Percentiles rank a stretch among this genome's conserved stretches.
phyloP scores from a whole-genome alignment of 2,113 vertebrate genomes.

The Mohoua ochrocephala region DNA sequence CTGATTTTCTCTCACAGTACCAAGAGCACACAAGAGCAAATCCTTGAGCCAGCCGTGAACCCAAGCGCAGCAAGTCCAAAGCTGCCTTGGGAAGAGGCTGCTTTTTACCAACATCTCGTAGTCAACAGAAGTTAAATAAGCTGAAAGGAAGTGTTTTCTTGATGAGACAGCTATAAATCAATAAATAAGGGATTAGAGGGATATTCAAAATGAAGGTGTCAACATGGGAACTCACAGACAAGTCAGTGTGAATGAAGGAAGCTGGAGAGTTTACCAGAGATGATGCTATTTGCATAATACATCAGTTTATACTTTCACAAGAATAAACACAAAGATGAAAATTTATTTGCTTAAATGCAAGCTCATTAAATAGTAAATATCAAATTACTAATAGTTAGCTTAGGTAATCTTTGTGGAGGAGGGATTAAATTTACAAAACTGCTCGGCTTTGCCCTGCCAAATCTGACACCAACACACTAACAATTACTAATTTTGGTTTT shows the following conservation, averaged over 20 bases:
- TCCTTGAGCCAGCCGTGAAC: neutral
- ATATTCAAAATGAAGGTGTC: neutral
- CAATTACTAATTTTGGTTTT: neutral
- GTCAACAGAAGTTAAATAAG: neutral
- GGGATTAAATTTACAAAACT: neutral
- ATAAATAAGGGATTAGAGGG: neutral
- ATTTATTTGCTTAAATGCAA: neutral
- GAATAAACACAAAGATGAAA: neutral
- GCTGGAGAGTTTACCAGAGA: neutral
- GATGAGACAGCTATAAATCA: neutral
- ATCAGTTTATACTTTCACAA: neutral
- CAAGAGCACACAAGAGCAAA: neutral
- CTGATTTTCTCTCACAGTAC: neutral
- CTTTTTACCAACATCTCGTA: neutral
- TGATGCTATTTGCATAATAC: neutral
- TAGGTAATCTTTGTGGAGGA: neutral
- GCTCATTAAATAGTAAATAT: conserved; percentile 1
- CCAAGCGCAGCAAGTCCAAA: neutral
- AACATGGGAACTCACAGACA: neutral
- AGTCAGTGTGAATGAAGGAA: neutral
- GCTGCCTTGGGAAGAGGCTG: neutral
- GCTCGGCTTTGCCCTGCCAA: rapidly evolving
- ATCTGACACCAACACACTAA: neutral
- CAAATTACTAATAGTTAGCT: neutral
- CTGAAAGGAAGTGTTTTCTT: neutral